These are phyloP conservation scores for Cathartes aura DNA, from an alignment of 2,113 vertebrate species.

Conservation along the genomic window DNA sequence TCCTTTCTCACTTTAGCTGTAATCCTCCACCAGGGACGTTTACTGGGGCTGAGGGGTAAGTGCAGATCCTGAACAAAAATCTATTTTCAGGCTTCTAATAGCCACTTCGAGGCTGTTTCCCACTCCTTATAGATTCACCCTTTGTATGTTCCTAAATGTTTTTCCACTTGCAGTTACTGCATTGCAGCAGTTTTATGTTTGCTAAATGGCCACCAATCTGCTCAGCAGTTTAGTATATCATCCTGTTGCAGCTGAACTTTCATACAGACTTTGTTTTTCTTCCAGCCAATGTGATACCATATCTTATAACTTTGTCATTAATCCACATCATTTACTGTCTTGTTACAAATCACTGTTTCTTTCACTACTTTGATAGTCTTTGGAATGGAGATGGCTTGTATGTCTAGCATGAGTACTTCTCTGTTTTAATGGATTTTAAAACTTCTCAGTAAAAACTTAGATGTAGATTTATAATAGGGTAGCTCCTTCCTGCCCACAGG, in stretches of 20 bases:
- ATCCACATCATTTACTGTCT: conserved; percentile 77
- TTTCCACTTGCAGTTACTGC: conserved; percentile 76
- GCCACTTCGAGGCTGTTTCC: conserved; percentile 74
- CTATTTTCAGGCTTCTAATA: conserved; percentile 75
- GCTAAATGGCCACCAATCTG: conserved; percentile 78
- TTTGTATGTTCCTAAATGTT: conserved; percentile 79
- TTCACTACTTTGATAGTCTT: conserved; percentile 66
- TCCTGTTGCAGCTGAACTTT: conserved; percentile 83
- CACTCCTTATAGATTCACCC: conserved; percentile 68
- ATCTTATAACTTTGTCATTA: conserved; percentile 78
- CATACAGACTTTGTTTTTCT: conserved; percentile 75
- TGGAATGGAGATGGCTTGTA: conserved; percentile 83
- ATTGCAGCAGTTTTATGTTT: conserved; percentile 78
- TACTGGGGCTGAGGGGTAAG: conserved; percentile 91
- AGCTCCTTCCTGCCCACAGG: conserved; percentile 10
- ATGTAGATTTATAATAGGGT: not conserved
- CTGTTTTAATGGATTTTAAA: conserved; percentile 35
- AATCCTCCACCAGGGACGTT: conserved; percentile 91
- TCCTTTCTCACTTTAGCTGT: conserved; percentile 86
- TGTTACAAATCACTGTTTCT: conserved; percentile 71
- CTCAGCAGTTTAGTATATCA: conserved; percentile 78
- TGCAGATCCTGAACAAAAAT: conserved; percentile 77
- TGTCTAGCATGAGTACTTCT: conserved; percentile 77
- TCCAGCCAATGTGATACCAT: conserved; percentile 71
- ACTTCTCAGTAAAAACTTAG: conserved; percentile 11